Evolutionary conservation across 2,113 vertebrate species (phyloP).

Genomic region (Solea senegalensis): DNA sequence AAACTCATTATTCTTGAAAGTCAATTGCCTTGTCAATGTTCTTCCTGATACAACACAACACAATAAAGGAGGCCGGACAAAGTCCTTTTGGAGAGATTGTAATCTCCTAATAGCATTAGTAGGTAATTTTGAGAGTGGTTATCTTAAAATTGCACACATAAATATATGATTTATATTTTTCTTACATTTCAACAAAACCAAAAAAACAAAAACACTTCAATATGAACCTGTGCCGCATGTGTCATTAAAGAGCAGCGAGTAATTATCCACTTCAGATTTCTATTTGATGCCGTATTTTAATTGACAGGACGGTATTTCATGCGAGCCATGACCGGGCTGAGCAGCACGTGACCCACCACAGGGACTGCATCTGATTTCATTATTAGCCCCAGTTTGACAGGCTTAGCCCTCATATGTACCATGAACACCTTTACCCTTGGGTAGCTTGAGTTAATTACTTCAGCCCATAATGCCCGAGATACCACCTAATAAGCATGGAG

Average conservation of each 20-base stretch:
- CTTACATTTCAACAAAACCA: conserved; percentile 28
- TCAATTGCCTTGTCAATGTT: conserved; percentile 40
- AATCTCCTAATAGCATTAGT: conserved; percentile 60
- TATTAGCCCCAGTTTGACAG: conserved; percentile 69
- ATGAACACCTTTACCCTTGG: conserved; percentile 76
- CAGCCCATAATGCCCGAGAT: conserved; percentile 69
- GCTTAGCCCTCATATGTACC: conserved; percentile 70
- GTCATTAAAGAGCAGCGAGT: conserved; percentile 31
- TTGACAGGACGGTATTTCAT: conserved; percentile 53
- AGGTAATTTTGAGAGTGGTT: conserved; percentile 50
- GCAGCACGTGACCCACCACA: conserved; percentile 53
- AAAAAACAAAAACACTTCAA: conserved; percentile 6
- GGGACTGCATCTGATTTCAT: conserved; percentile 74
- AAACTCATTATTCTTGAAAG: conserved; percentile 71
- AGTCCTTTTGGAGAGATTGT: conserved; percentile 50
- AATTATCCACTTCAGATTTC: conserved; percentile 42
- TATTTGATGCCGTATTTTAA: conserved; percentile 50
- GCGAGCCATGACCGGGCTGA: conserved; percentile 55
- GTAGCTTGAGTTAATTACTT: conserved; percentile 73
- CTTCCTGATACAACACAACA: conserved; percentile 52
- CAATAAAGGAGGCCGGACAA: conserved; percentile 25
- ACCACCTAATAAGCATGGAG: conserved; percentile 66
- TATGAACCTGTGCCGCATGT: conserved; percentile 15
- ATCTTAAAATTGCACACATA: conserved; percentile 35
- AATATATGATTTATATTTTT: conserved; percentile 38